Percentiles rank a stretch among this genome's conserved stretches.
Conservation (phyloP, 1,140 invertebrate genomes). For the Diploscapter pachys region DNA sequence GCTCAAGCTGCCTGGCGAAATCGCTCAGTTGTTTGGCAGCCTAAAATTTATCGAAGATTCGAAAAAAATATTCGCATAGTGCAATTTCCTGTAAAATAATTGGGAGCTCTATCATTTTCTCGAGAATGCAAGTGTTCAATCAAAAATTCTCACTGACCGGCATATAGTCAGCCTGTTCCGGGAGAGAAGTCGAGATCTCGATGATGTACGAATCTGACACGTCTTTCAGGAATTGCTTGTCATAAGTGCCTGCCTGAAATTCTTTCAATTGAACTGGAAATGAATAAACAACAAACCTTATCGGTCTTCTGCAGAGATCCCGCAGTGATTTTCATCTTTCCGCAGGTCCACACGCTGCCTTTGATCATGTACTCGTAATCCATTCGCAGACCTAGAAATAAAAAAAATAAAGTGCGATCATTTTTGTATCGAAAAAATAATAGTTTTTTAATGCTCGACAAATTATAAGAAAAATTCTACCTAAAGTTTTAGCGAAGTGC, state of each 20-base stretch:
- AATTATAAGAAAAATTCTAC: constrained; percentile 14
- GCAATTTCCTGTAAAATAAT: background rate
- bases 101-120: background rate
- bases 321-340: constrained; percentile 33
- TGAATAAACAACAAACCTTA: constrained; percentile 9
- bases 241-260: constrained; percentile 18
- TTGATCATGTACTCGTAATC: constrained; percentile 38
- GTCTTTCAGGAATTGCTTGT: constrained; percentile 21
- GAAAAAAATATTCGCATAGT: too few species aligned
- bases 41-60: background rate
- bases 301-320: constrained; percentile 19
- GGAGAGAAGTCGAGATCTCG: constrained; percentile 27
- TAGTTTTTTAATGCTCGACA: background rate
- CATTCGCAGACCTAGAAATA: constrained; percentile 30
- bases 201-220: constrained; percentile 30
- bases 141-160: constrained; percentile 6
- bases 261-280: background rate
- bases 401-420: background rate
- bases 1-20: constrained; percentile 30
- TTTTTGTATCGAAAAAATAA: background rate
- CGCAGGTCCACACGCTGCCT: constrained; percentile 30
- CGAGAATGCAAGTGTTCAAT: background rate
- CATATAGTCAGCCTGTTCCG: constrained; percentile 33
- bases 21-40: constrained; percentile 30
- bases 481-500: constrained; percentile 37